Evolutionary conservation across 2,888 invertebrate species (phyloP), one percentile per base, ranked within the genome.

Genomic region (Syritta pipiens): DNA sequence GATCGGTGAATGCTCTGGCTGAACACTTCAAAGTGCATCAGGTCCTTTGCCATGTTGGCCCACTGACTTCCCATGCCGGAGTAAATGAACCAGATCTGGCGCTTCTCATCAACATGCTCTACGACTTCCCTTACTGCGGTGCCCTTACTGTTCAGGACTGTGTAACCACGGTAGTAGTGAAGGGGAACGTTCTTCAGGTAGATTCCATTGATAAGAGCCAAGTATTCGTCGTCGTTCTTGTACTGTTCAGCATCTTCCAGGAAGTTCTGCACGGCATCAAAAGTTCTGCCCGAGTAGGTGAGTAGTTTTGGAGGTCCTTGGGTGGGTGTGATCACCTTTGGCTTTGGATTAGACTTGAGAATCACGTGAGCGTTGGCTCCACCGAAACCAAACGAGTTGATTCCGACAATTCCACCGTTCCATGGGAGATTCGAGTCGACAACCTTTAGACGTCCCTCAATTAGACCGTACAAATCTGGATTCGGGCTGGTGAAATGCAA

Each of bases 51-150:
- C 98, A 99, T 99, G 84, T 96, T 97, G 48, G 95, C 92, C 98
- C 98, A 99, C 90, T 99, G 99, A 37, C 96, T 94, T 9, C 99
- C 99, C 99, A 99, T 99, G 72, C 99, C 99, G 44, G 97, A 95
- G 90, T 97, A 99, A 81, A 99, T 92, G 89, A 93, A 99, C 96
- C 98, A 99, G 62, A 98, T 90, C 0, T 98, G 97, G 9, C 95
- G 92, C 81, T 92, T 91, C 37, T 94, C 93, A 9, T 90, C 90
- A 6, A 89, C 87, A 69, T 84, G 86, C 48, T 90, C 90, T 1
- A 86, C 62, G 1, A 92, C 88, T 85, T 93, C 93, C 9, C 90
- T 89, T 22, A 88, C 86, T 12, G 85, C 65, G 0, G 84, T 81
- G 1, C 85, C 86, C 12, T 90, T 89, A 26, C 90, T 90, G 77